Percentiles rank a stretch among this genome's conserved stretches.
These are phyloP conservation scores for Typhlomys cinereus DNA, from an alignment of 2,113 vertebrate species.

Conservation along the genomic window DNA sequence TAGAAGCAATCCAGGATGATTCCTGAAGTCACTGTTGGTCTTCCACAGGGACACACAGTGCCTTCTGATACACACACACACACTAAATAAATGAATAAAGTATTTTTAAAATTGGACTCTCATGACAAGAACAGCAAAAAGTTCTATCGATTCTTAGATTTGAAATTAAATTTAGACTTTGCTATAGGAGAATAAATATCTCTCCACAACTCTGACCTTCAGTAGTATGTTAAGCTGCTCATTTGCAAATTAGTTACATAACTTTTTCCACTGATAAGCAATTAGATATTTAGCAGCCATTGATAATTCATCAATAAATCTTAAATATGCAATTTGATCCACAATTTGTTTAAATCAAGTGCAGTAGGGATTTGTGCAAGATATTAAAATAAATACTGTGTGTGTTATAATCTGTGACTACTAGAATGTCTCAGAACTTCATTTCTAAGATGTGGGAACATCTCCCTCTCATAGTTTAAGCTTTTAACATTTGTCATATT, in stretches of 20 bases:
- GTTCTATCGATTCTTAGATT: not conserved
- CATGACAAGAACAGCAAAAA: too few relatives aligned
- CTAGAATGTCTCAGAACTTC: not conserved
- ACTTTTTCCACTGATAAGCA: not conserved
- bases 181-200: not conserved
- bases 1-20: too few relatives aligned
- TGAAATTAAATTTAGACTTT: not conserved
- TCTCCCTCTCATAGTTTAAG: not conserved
- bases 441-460: not conserved
- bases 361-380: not conserved
- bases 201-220: not conserved
- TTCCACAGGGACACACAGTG: too few relatives aligned
- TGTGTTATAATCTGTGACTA: not conserved
- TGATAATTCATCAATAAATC: not conserved
- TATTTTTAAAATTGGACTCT: not conserved
- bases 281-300: not conserved
- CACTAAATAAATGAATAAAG: too few relatives aligned
- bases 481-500: not conserved
- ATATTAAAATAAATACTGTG: not conserved
- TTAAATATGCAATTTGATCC: not conserved
- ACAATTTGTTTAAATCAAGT: not conserved
- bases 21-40: too few relatives aligned
- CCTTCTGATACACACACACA: too few relatives aligned
- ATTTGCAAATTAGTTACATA: not conserved
- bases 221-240: not conserved